phyloP scores from a whole-genome alignment of 1,140 invertebrate species.

The Thalassaphorura encarpata region DNA sequence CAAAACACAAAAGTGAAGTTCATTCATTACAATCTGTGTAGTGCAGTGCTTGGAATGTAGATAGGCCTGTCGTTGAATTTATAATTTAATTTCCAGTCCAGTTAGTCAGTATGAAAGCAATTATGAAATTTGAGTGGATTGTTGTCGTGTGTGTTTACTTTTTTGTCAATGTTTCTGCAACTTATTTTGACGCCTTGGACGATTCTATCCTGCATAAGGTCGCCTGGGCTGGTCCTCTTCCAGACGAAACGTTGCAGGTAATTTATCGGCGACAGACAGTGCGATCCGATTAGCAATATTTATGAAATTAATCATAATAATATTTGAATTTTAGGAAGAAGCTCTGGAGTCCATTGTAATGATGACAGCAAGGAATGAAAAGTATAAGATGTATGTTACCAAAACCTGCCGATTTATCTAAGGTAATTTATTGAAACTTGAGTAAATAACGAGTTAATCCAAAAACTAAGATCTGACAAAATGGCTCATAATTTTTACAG shows the following conservation, averaged over 20 bases:
- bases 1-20: no score
- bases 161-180: slow-evolving; percentile 5
- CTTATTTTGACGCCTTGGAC: slow-evolving; percentile 61
- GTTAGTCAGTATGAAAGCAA: no score
- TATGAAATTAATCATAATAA: neutral
- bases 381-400: slow-evolving; percentile 58
- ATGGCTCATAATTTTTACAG: slow-evolving; percentile 33
- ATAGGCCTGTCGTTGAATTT: no score
- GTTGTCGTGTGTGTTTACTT: neutral
- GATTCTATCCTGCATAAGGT: slow-evolving; percentile 70
- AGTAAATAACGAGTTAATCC: no score
- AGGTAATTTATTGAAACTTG: no score
- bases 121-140: no score
- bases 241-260: slow-evolving; percentile 41
- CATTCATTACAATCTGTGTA: no score
- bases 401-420: no score
- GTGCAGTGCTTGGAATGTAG: no score
- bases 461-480: no score
- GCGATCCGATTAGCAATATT: neutral
- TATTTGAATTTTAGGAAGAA: slow-evolving; percentile 25
- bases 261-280: slow-evolving; percentile 1
- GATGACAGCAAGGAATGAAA: slow-evolving; percentile 43
- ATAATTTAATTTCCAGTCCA: no score
- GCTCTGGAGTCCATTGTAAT: slow-evolving; percentile 38
- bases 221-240: slow-evolving; percentile 59